Evolutionary conservation across 2,797 vertebrate genomes (phyloP).

Genomic region (Micrastur ruficollis): DNA sequence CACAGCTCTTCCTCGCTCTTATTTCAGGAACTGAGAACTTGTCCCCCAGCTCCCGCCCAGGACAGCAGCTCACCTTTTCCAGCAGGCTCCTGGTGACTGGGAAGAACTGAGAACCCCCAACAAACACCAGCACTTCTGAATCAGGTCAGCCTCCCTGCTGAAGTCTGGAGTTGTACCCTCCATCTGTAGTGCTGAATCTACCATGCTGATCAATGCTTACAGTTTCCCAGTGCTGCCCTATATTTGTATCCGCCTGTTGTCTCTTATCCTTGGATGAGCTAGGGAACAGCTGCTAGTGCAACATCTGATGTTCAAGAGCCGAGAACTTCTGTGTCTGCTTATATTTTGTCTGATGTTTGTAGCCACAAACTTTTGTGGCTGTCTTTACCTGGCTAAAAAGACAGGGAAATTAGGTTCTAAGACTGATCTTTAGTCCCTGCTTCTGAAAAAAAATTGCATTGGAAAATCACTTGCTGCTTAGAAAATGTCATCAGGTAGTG

Average conservation of each 20-base stretch:
- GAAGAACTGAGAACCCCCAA: neutral
- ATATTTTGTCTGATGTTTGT: neutral
- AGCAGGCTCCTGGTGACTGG: neutral
- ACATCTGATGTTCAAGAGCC: neutral
- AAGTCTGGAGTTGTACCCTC: neutral
- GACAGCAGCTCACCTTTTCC: neutral
- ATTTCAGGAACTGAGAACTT: neutral
- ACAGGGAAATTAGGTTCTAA: neutral
- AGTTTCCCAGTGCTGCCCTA: neutral
- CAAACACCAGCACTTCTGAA: neutral
- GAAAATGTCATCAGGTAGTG: no score
- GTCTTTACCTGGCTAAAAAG: neutral
- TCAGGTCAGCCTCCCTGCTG: neutral
- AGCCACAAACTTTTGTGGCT: neutral
- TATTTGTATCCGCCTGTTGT: neutral
- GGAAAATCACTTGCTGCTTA: neutral
- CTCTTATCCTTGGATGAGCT: neutral
- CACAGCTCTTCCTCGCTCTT: neutral
- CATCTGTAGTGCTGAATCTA: neutral
- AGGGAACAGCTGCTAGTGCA: neutral
- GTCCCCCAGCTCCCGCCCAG: neutral
- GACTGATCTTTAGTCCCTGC: neutral
- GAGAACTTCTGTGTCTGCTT: neutral
- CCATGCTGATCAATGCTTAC: rapidly evolving
- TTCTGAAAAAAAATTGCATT: neutral